Base-by-base conservation (phyloP, 1,140 invertebrate genomes). In the Aphaenogaster floridana region DNA sequence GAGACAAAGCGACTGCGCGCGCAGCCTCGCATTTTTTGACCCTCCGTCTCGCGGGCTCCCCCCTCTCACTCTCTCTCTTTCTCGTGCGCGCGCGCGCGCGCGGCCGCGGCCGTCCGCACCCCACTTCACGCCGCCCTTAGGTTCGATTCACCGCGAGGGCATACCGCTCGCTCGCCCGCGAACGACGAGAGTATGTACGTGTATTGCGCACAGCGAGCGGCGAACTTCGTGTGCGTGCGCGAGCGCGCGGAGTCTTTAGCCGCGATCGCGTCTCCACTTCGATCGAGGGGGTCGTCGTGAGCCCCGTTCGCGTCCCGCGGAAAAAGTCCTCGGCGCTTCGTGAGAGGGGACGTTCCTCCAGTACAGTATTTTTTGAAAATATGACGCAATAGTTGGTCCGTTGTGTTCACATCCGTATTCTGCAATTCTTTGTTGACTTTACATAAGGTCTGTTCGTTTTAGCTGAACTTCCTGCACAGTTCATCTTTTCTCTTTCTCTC, bases 1-100 rank as follows among this genome's bases (percentile, higher is more conserved):
- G 94, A 95, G 94, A 95, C 95, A 95, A 95, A 95, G 95, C 95
- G 86, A 87, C 76, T 95, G 95, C 95, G 95, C 94, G 95, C 95
- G 95, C 95, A 95, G 89, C 91, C 87, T 93, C 91, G 93, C 93
- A 92, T 94, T 94, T 94, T 94, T 93, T 92, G 88, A 91, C 88
- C 89, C 92, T 91, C 92, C 91, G 52, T 77, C 66, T 69, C 76
- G 59, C 76, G 59, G 77, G 79, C 64, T 66, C 80, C 68, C 63
- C 68, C 64, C 80, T 15, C 76, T 45, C 77, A 8, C 42, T 48
- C 0, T 21, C 5, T 52, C 69, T 52, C 15, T 72, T 48, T 21
- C 79, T 21, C 8, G 8, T 36, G 17, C 28, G 36, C 63, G 63
- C 61, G 54, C 17, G 59, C 59, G 59, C 11, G 21, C 59, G 71